These are phyloP conservation scores for Candoia aspera DNA, from an alignment of 2,113 vertebrate species.

Conservation along the genomic window DNA sequence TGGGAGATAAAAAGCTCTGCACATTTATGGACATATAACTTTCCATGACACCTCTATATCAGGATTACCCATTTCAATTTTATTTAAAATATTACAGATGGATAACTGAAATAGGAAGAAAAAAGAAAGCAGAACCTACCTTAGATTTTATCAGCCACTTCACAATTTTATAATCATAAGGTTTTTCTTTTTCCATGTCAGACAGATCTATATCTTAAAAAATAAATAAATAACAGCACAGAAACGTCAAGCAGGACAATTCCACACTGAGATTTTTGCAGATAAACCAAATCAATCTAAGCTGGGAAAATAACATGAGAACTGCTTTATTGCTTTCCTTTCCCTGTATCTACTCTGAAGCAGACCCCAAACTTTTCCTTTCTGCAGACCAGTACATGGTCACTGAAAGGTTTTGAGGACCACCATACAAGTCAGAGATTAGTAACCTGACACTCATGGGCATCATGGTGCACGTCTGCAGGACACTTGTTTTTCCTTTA, in stretches of 20 bases:
- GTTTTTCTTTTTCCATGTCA: conserved; percentile 75
- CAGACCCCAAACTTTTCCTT: neutral
- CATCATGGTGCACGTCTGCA: neutral
- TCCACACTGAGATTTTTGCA: neutral
- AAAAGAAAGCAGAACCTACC: conserved; percentile 67
- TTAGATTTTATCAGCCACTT: conserved; percentile 97
- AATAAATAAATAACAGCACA: neutral
- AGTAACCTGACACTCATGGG: neutral
- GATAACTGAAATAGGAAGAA: neutral
- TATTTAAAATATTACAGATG: neutral
- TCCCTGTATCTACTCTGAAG: neutral
- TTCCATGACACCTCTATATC: neutral
- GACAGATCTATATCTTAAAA: conserved; percentile 86
- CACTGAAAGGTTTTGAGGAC: neutral
- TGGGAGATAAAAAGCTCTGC: neutral
- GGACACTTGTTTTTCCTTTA: neutral
- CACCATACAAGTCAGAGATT: neutral
- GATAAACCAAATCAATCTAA: neutral
- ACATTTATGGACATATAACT: neutral
- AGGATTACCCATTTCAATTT: neutral
- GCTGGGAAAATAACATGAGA: neutral
- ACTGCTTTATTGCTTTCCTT: neutral
- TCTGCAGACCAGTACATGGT: too few species aligned
- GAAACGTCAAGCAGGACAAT: neutral
- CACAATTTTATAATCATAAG: conserved; percentile 95